Evolutionary conservation across 2,797 vertebrate genomes (phyloP).

Genomic region (Eutrigla gurnardus): DNA sequence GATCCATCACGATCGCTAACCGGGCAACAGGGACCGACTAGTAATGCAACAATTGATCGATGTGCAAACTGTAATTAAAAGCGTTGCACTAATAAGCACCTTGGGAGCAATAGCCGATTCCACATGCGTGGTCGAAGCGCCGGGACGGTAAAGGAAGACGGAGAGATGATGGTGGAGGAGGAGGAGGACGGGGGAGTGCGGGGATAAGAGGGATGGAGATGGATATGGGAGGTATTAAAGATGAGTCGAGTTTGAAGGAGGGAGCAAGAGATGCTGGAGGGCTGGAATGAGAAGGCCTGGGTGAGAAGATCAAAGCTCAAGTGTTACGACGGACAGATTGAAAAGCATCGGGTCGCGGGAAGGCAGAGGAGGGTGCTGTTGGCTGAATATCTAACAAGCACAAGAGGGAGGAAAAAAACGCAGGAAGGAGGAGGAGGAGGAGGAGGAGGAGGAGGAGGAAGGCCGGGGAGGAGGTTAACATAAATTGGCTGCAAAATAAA

Average conservation of each 20-base stretch:
- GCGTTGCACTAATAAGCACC: constrained; percentile 71
- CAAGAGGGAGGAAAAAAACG: constrained; percentile 6
- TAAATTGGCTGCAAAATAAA: constrained; percentile 53
- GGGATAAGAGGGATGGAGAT: constrained; percentile 64
- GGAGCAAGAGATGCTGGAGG: constrained; percentile 61
- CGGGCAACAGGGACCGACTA: constrained; percentile 69
- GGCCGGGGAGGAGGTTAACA: constrained; percentile 36
- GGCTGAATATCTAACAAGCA: constrained; percentile 69
- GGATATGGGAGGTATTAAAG: constrained; percentile 70
- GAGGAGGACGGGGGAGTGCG: constrained; percentile 15
- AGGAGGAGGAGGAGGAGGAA: background rate
- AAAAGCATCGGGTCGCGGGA: constrained; percentile 62
- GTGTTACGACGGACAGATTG: constrained; percentile 76
- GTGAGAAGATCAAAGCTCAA: constrained; percentile 80
- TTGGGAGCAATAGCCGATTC: constrained; percentile 68
- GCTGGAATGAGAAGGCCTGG: constrained; percentile 63
- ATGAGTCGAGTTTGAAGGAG: constrained; percentile 58
- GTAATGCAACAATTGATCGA: constrained; percentile 77
- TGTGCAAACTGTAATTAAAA: constrained; percentile 84
- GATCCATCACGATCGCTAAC: constrained; percentile 77
- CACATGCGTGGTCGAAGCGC: constrained; percentile 30
- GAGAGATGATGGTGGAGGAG: constrained; percentile 32
- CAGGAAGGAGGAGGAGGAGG: constrained; percentile 13
- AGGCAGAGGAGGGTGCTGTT: constrained; percentile 51
- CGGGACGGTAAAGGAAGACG: constrained; percentile 21